These are phyloP conservation scores for Cyclopterus lumpus DNA, from an alignment of 2,797 vertebrate genomes.

Conservation along the genomic window DNA sequence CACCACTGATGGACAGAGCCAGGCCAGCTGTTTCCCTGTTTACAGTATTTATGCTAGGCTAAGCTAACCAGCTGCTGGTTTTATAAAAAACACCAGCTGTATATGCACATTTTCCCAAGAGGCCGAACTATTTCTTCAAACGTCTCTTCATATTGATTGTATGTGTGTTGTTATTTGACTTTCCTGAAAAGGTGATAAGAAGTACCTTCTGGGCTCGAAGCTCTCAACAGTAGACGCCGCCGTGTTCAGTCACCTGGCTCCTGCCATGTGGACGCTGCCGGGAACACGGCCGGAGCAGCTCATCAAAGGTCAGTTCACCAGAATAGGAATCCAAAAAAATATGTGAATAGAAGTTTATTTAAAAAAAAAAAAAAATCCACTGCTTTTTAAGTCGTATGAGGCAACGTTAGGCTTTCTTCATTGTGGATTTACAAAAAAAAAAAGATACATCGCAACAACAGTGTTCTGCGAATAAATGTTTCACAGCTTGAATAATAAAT, in stretches of 20 bases:
- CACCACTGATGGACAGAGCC: too few relatives aligned
- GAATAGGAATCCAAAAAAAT: background rate
- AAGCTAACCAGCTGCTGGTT: background rate
- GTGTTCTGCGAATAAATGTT: background rate
- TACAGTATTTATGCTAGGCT: background rate
- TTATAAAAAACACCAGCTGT: background rate
- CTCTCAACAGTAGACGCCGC: slow-evolving; percentile 94
- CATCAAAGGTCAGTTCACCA: slow-evolving; percentile 88
- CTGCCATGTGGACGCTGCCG: slow-evolving; percentile 98
- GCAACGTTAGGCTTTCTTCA: background rate
- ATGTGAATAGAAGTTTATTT: background rate
- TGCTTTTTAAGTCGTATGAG: too few relatives aligned
- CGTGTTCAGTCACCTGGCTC: slow-evolving; percentile 95
- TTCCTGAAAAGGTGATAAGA: slow-evolving; percentile 90
- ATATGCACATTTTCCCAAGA: background rate
- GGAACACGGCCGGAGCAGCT: slow-evolving; percentile 95
- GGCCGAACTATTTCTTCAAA: background rate
- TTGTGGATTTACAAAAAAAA: background rate
- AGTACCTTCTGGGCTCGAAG: slow-evolving; percentile 95
- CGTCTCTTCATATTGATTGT: background rate
- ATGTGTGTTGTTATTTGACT: background rate
- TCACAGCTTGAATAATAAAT: too few relatives aligned
- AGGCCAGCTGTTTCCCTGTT: background rate
- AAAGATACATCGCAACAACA: background rate
- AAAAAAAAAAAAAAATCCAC: too few relatives aligned